A percentile compares a stretch with the other conserved stretches of the same genome.
phyloP scores from a whole-genome alignment of 2,797 vertebrate species.

The Intellagama lesueurii region DNA sequence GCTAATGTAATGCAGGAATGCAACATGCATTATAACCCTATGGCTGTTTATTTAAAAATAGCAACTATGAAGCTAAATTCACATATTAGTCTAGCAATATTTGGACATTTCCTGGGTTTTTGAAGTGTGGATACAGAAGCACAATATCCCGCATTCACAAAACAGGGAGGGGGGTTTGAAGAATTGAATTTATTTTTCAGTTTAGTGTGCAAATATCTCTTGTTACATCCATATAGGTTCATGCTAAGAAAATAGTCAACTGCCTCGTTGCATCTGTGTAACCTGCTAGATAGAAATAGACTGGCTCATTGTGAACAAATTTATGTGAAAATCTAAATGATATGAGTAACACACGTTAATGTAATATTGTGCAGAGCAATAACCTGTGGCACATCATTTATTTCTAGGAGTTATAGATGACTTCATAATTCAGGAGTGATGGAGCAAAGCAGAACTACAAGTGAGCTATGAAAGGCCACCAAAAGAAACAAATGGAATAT shows the following conservation, averaged over 20 bases:
- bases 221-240: neutral
- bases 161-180: neutral
- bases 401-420: conserved; percentile 52
- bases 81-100: neutral
- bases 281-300: neutral
- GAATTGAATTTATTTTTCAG: no score
- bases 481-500: conserved; percentile 51
- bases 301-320: conserved; percentile 22
- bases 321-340: conserved; percentile 30
- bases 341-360: conserved; percentile 33
- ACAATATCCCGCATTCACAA: no score
- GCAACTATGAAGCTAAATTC: neutral
- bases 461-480: conserved; percentile 45
- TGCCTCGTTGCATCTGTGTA: conserved; percentile 22
- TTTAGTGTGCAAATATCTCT: conserved; percentile 7
- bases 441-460: conserved; percentile 50
- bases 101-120: neutral
- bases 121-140: no score
- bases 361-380: conserved; percentile 39
- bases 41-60: neutral
- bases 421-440: conserved; percentile 49
- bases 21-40: neutral
- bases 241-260: neutral
- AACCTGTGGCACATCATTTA: conserved; percentile 25
- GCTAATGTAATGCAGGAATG: neutral